phyloP scores from a whole-genome alignment of 2,888 invertebrate genomes.

The Conus canariensis region DNA sequence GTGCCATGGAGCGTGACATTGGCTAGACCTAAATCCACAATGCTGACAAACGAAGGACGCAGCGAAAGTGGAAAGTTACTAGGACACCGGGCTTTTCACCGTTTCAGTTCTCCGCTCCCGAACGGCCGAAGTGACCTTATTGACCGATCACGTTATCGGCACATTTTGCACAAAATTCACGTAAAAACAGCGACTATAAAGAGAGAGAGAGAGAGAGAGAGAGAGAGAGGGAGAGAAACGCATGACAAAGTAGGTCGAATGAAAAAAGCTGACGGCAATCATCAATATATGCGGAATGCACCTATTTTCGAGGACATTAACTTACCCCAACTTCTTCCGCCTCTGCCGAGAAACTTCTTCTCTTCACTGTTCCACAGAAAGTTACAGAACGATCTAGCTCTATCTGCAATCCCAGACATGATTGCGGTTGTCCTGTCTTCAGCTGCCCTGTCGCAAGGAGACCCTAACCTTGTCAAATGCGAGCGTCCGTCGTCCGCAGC shows the following conservation, averaged over 20 bases:
- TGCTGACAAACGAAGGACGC: conserved; percentile 8
- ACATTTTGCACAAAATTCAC: too few species aligned
- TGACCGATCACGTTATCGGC: too few species aligned
- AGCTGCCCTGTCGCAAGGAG: conserved; percentile 45
- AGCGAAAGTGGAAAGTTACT: conserved; percentile 8
- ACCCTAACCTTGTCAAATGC: conserved; percentile 51
- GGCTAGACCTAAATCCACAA: neutral
- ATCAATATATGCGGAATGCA: neutral
- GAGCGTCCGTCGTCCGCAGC: conserved; percentile 39
- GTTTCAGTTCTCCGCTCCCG: too few species aligned
- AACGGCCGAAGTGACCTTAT: too few species aligned
- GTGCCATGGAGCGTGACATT: neutral
- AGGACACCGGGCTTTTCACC: too few species aligned
- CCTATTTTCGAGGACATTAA: conserved; percentile 6
- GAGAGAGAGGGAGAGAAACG: neutral
- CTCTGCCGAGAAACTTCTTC: conserved; percentile 93
- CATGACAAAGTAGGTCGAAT: neutral
- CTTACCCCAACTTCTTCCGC: conserved; percentile 90
- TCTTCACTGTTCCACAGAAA: conserved; percentile 96
- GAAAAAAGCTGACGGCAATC: neutral
- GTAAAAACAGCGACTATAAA: too few species aligned
- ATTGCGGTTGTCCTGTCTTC: neutral
- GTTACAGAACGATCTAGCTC: conserved; percentile 60
- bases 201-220: neutral
- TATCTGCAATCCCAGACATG: conserved; percentile 56